phyloP scores from a whole-genome alignment of 1,140 invertebrate species.

The Amyelois transitella region DNA sequence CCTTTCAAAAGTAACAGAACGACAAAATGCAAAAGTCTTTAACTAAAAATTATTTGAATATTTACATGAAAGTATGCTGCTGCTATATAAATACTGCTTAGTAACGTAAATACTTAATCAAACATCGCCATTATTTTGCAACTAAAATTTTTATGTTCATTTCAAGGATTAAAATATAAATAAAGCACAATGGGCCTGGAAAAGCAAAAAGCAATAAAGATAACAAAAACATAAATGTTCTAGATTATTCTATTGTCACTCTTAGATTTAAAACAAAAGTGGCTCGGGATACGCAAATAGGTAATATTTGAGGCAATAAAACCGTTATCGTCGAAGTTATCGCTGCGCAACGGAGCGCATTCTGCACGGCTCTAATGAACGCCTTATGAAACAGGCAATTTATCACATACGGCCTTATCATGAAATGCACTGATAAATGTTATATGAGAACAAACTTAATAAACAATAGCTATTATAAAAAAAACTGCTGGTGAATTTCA shows the following conservation, averaged over 20 bases:
- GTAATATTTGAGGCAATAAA: constrained; percentile 69
- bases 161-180: not conserved
- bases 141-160: not conserved
- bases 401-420: constrained; percentile 70
- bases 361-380: constrained; percentile 71
- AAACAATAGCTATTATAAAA: constrained; percentile 47
- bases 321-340: constrained; percentile 63
- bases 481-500: not conserved
- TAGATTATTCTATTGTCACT: constrained; percentile 22
- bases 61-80: too few relatives aligned
- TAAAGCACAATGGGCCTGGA: not conserved
- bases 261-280: constrained; percentile 33
- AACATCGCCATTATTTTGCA: too few relatives aligned
- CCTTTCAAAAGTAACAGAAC: not conserved
- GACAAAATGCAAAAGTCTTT: too few relatives aligned
- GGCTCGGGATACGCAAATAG: constrained; percentile 50
- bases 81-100: not conserved
- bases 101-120: not conserved
- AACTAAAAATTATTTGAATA: too few relatives aligned
- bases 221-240: constrained; percentile 7
- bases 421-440: constrained; percentile 61
- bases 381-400: constrained; percentile 72
- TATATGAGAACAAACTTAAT: constrained; percentile 61
- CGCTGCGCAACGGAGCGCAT: constrained; percentile 67
- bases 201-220: constrained; percentile 1